Base-by-base conservation (phyloP, 1,140 invertebrate species). In the Dolichoris vasculosae region DNA sequence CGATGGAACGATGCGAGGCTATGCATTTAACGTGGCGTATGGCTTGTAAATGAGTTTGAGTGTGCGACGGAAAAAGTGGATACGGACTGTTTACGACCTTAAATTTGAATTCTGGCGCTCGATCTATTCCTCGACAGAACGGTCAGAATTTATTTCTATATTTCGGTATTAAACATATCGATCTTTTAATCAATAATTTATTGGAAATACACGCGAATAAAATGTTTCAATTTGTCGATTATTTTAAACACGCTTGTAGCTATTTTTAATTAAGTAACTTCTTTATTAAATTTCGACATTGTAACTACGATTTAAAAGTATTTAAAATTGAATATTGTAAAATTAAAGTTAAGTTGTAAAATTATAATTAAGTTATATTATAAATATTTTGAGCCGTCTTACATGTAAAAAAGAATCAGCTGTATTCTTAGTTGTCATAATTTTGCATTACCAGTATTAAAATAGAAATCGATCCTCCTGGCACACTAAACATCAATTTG, bases 61-160 rank as follows among this genome's bases (percentile, higher is more conserved):
- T 59, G 20, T 26, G 71, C 48, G 6, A 78, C 35, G 17, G 63
- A 63, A 63, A 59, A 48, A 38, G 0, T 3, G 48, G 81, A 82
- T 75, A 82, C n/a, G 26, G 55, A 26, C 75, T 84, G 73, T 81
- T 81, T 85, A 81, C 78, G 77, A 85, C 86, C 75, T 63, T 87
- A 84, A 86, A 86, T 83, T 79, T 83, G 26, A 84, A 81, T 86
- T 87, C 63, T 48, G 30, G 26, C 63, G 9, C 46, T 32, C 40
- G 67, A 30, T 23, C 48, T 17, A 2, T 11, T 32, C 11, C 71
- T 30, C 71, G 15, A 38, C 9, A 46, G 59, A 67, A 43, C n/a
- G 4, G 48, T 67, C 63, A 38, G 26, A 46, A 46, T 46, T 80
- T 30, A 43, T 26, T 46, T 40, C 30, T 7, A 1, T 55, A 3